Conservation (phyloP, 1,140 invertebrate genomes). For the Scylla paramamosain region DNA sequence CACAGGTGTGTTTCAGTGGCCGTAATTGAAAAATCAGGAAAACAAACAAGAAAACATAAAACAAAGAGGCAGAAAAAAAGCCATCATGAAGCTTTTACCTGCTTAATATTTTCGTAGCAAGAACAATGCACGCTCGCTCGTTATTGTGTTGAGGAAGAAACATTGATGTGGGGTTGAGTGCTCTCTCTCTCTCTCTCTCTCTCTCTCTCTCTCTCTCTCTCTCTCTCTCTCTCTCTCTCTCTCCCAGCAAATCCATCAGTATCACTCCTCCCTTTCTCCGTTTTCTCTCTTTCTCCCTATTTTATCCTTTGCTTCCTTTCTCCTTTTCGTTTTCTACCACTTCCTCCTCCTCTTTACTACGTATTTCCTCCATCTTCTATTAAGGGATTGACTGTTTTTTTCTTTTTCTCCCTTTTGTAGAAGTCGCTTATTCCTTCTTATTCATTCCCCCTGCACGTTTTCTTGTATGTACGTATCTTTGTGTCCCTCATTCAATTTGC, state of each 20-base stretch:
- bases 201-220: constrained; percentile 1
- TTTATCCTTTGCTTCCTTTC: neutral
- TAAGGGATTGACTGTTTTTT: neutral
- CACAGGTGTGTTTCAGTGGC: neutral
- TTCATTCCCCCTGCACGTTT: neutral
- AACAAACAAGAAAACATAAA: neutral
- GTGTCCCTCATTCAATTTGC: neutral
- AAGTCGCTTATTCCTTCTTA: neutral
- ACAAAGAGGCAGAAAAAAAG: neutral
- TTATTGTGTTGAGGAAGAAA: constrained; percentile 12
- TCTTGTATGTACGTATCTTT: neutral
- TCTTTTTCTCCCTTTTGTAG: neutral
- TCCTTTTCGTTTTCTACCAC: neutral
- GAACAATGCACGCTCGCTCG: neutral
- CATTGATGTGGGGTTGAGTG: constrained; percentile 1
- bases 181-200: neutral
- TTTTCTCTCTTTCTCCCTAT: neutral
- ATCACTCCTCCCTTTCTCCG: neutral
- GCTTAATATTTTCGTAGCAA: constrained; percentile 5
- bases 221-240: neutral
- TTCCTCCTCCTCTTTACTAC: neutral
- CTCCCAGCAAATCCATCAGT: too few species aligned
- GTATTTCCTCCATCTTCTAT: neutral
- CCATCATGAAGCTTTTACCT: constrained; percentile 12
- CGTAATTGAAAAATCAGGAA: neutral